These are phyloP conservation scores for Electrona antarctica DNA, from an alignment of 2,113 vertebrate species.

Conservation along the genomic window DNA sequence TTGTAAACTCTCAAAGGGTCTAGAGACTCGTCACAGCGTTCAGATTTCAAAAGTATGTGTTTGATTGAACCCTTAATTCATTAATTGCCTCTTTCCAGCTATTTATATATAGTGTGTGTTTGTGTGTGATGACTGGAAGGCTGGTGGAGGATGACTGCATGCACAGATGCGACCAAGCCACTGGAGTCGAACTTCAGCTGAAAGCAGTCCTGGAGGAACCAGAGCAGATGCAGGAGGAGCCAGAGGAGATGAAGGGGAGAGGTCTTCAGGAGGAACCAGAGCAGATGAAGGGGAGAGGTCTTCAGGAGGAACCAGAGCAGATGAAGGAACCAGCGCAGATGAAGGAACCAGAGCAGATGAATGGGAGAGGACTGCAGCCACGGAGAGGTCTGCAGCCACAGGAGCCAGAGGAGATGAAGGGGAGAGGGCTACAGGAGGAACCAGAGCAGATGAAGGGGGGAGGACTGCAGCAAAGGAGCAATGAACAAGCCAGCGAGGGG, in stretches of 20 bases:
- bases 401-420: slow-evolving; percentile 4
- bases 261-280: slow-evolving; percentile 13
- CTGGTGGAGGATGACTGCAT: slow-evolving; percentile 22
- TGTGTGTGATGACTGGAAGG: slow-evolving; percentile 18
- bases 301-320: slow-evolving; percentile 9
- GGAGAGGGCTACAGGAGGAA: slow-evolving; percentile 13
- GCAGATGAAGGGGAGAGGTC: neutral
- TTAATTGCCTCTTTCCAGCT: too few relatives aligned
- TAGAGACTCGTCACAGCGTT: too few relatives aligned
- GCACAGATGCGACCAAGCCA: slow-evolving; percentile 18
- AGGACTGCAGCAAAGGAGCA: slow-evolving; percentile 18
- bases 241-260: neutral
- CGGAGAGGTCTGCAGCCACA: slow-evolving; percentile 16
- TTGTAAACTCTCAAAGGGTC: too few relatives aligned
- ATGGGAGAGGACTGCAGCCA: slow-evolving; percentile 1
- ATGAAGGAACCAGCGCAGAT: slow-evolving; percentile 2
- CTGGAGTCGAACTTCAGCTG: slow-evolving; percentile 20
- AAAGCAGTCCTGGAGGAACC: neutral
- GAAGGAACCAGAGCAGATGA: too few relatives aligned
- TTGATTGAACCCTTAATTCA: too few relatives aligned
- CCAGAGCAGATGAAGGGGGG: slow-evolving; percentile 4
- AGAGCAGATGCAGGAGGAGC: neutral
- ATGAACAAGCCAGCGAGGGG: slow-evolving; percentile 16
- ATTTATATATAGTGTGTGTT: too few relatives aligned
- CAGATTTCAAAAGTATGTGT: too few relatives aligned